Percentiles rank a stretch among this genome's conserved stretches.
Conservation (phyloP, 1,140 invertebrate species). For the Plodia interpunctella region DNA sequence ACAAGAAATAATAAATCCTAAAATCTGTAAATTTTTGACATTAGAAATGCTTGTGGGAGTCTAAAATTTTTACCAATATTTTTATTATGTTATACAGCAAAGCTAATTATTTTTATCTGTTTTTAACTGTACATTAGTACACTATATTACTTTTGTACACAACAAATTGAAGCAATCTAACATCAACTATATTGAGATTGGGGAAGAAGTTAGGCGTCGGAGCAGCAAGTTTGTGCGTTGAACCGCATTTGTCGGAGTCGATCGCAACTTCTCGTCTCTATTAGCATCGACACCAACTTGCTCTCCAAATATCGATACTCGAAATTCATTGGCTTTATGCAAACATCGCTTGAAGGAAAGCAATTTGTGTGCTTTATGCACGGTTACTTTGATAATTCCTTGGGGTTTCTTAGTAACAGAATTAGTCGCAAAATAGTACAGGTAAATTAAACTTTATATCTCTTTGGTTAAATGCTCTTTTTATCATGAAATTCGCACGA, state of each 20-base stretch:
- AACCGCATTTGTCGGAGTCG: conserved; percentile 57
- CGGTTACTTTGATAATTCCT: background rate
- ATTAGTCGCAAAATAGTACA: too few species aligned
- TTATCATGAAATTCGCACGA: too few species aligned
- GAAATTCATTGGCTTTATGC: conserved; percentile 15
- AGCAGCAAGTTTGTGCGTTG: conserved; percentile 46
- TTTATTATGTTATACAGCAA: too few species aligned
- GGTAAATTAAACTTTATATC: too few species aligned
- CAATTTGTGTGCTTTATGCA: background rate
- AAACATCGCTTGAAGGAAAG: conserved; percentile 3
- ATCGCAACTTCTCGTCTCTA: conserved; percentile 43
- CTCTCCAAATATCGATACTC: conserved; percentile 27
- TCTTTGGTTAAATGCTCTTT: too few species aligned
- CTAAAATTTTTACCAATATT: too few species aligned
- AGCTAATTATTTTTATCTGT: background rate
- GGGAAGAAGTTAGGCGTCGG: conserved; percentile 17
- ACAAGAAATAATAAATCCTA: too few species aligned
- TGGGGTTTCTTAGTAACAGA: background rate
- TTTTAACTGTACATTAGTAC: background rate
- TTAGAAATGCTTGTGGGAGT: too few species aligned
- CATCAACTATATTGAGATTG: conserved; percentile 6
- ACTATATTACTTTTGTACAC: background rate
- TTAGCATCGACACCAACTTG: conserved; percentile 59
- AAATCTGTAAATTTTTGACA: too few species aligned
- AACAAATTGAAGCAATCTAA: background rate